A percentile compares a stretch with the other conserved stretches of the same genome.
These are phyloP conservation scores for rabbit (Oryctolagus cuniculus) DNA, from an alignment of 2,113 vertebrate genomes.

Conservation along the genomic window mOryCun1.1 NC_091443.1:9451001-9451500, in stretches of 20 bases:
- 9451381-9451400: not conserved
- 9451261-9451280: not conserved
- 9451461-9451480: not conserved
- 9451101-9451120: not conserved
- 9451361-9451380: not conserved
- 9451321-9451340: not conserved
- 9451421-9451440: not conserved
- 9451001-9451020: too few relatives aligned
- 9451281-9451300: slow-evolving; percentile 40
- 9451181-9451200: slow-evolving; percentile 9
- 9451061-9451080: not conserved
- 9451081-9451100: not conserved
- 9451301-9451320: not conserved
- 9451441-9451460: not conserved
- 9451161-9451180: slow-evolving; percentile 31
- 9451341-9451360: slow-evolving; percentile 25
- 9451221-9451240: not conserved
- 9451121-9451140: not conserved
- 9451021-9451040: not conserved
- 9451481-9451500: not conserved
- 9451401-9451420: not conserved
- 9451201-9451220: not conserved
- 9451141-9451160: too few relatives aligned
- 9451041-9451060: not conserved
- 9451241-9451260: not conserved